phyloP scores from a whole-genome alignment of 2,888 invertebrate genomes.

The Xestia ashworthii region DNA sequence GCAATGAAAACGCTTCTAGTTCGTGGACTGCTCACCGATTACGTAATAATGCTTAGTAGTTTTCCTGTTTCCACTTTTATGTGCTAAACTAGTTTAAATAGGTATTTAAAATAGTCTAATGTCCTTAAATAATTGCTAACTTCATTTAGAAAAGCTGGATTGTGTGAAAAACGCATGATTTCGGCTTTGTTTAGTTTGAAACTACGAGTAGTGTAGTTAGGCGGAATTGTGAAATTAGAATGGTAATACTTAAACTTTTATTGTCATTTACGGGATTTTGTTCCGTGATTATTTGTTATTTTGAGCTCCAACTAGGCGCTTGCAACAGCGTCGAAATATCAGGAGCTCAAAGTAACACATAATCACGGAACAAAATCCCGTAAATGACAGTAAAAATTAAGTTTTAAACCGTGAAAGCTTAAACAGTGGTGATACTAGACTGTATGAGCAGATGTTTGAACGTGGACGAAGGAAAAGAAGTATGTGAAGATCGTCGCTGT shows the following conservation, averaged over 20 bases:
- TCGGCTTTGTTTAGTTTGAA: not conserved
- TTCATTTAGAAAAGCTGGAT: constrained; percentile 3
- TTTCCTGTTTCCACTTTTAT: constrained; percentile 35
- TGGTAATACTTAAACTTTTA: not conserved
- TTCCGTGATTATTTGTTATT: no score
- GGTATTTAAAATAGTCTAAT: constrained; percentile 25
- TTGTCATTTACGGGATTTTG: no score
- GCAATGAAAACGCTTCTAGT: constrained; percentile 33
- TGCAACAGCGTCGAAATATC: no score
- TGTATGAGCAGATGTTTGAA: not conserved
- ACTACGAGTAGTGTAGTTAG: not conserved
- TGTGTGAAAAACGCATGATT: not conserved
- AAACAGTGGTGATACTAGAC: no score
- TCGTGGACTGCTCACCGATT: constrained; percentile 25
- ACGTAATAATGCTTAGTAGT: constrained; percentile 43
- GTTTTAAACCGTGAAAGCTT: no score
- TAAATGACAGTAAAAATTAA: no score
- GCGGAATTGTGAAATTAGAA: not conserved
- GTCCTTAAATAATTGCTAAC: not conserved
- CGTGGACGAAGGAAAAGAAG: not conserved
- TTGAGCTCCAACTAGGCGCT: no score
- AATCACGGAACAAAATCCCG: no score
- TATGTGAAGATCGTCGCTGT: not conserved
- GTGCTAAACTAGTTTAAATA: constrained; percentile 34
- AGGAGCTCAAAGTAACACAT: no score